A percentile compares a stretch with the other conserved stretches of the same genome.
phyloP scores from a whole-genome alignment of 2,797 vertebrate species.

The Huso huso region DNA sequence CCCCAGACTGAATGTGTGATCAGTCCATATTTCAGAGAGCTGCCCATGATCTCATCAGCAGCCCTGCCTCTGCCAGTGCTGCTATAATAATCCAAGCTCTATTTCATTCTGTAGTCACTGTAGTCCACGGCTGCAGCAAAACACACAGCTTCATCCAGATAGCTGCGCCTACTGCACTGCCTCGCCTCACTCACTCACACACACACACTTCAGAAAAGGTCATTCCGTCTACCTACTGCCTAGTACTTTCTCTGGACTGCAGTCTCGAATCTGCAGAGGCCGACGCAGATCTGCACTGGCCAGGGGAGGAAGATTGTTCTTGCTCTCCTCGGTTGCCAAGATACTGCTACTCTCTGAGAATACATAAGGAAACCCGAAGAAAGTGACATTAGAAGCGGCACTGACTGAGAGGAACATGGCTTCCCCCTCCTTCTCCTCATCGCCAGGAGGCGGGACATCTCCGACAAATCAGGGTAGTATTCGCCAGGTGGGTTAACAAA shows the following conservation, averaged over 20 bases:
- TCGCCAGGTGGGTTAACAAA: conserved; percentile 74
- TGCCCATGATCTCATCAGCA: conserved; percentile 42
- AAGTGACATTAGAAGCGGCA: conserved; percentile 51
- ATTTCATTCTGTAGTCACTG: background rate
- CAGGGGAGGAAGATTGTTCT: background rate
- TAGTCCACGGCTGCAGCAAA: background rate
- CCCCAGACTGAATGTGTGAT: too few relatives aligned
- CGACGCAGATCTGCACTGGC: background rate
- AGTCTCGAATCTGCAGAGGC: background rate
- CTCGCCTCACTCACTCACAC: background rate
- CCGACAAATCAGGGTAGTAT: conserved; percentile 69
- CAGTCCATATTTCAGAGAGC: conserved; percentile 16
- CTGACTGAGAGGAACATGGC: conserved; percentile 66
- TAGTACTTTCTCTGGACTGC: background rate
- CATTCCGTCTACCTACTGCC: background rate
- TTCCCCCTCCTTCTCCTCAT: conserved; percentile 68
- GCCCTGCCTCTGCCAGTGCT: conserved; percentile 15
- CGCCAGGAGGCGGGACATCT: conserved; percentile 59
- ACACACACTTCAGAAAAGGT: background rate
- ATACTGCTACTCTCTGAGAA: conserved; percentile 20
- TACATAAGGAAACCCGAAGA: conserved; percentile 52
- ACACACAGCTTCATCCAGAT: background rate
- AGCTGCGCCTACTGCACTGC: background rate
- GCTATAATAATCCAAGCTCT: background rate
- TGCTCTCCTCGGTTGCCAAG: background rate